A percentile compares a stretch with the other conserved stretches of the same genome.
These are phyloP conservation scores for Noturus placidus DNA, from an alignment of 2,113 vertebrate genomes.

Conservation along the genomic window DNA sequence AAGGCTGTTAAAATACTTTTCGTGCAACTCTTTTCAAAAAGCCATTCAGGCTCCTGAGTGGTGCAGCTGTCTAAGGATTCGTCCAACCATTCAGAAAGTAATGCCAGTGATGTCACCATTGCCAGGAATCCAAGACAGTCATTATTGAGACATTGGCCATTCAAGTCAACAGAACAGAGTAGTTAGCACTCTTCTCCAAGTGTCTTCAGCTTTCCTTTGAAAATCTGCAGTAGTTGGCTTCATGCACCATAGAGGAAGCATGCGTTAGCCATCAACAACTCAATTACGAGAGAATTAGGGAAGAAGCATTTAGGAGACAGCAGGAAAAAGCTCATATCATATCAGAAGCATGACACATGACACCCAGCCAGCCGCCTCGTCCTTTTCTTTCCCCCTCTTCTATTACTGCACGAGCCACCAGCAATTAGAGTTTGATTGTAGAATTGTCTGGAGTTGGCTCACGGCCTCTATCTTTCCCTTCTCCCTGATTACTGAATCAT, in stretches of 20 bases:
- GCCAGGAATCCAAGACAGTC: background rate
- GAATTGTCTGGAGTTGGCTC: conserved; percentile 10
- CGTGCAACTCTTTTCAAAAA: background rate
- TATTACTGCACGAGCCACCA: conserved; percentile 22
- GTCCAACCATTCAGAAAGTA: background rate
- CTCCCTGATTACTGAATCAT: conserved; percentile 47
- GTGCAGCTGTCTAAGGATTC: conserved; percentile 15
- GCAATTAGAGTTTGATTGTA: conserved; percentile 50
- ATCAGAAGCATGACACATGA: conserved; percentile 2
- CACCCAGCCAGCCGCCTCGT: background rate
- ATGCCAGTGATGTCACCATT: background rate
- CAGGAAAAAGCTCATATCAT: background rate
- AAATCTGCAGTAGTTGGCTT: background rate
- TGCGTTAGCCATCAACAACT: background rate
- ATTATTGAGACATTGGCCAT: background rate
- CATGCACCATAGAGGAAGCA: background rate
- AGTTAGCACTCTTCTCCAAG: background rate
- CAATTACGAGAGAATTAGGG: background rate
- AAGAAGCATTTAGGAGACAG: background rate
- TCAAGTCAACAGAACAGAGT: background rate
- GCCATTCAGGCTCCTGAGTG: conserved; percentile 6
- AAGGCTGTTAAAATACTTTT: background rate
- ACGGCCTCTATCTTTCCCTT: conserved; percentile 27
- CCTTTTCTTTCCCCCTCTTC: background rate
- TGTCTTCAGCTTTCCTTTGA: background rate